These are phyloP conservation scores for Cairina moschata DNA, from an alignment of 2,113 vertebrate species.

Conservation along the genomic window DNA sequence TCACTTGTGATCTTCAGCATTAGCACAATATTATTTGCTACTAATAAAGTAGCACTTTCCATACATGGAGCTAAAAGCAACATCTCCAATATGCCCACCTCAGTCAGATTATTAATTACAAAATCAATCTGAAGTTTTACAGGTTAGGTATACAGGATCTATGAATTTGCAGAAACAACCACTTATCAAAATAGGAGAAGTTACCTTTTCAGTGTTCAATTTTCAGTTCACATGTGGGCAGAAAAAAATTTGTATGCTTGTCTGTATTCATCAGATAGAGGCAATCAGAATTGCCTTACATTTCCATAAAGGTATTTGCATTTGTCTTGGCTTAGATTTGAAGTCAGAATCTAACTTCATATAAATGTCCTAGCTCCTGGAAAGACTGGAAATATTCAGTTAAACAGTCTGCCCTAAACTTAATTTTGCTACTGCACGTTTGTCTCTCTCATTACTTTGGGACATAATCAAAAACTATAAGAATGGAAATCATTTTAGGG, in stretches of 20 bases:
- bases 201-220: not conserved
- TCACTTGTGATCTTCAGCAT: not conserved
- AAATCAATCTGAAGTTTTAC: not conserved
- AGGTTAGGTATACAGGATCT: not conserved
- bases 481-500: not conserved
- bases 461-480: not conserved
- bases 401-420: not conserved
- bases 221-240: not conserved
- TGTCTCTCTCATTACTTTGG: not conserved
- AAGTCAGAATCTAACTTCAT: not conserved
- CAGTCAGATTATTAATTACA: not conserved
- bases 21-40: not conserved
- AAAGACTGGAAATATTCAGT: not conserved
- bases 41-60: not conserved
- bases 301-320: not conserved
- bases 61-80: not conserved
- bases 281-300: not conserved
- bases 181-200: not conserved
- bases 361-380: not conserved
- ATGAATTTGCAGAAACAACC: not conserved
- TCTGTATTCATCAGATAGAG: not conserved
- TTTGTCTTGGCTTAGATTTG: not conserved
- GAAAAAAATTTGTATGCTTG: not conserved
- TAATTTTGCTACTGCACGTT: not conserved
- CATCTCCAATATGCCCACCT: not conserved